These are phyloP conservation scores for Eilema griseolum DNA, from an alignment of 2,888 invertebrate genomes.

Conservation along the genomic window DNA sequence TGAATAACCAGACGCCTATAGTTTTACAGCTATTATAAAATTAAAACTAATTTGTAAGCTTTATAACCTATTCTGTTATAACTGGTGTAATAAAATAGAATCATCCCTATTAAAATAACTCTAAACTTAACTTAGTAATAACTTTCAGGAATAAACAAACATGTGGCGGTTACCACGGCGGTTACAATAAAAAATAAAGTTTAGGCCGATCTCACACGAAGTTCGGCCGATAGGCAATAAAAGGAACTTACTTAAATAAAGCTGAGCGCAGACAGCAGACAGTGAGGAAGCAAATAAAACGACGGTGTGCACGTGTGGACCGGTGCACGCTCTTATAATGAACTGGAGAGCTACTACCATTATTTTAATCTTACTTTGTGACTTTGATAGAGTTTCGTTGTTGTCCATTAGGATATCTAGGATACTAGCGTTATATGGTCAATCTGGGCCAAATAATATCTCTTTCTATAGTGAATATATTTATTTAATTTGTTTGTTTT, in stretches of 20 bases:
- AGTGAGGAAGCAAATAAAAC: constrained; percentile 57
- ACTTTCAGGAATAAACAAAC: constrained; percentile 58
- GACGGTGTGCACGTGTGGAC: constrained; percentile 50
- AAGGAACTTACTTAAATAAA: constrained; percentile 64
- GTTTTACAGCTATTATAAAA: constrained; percentile 30
- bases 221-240: constrained; percentile 69
- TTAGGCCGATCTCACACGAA: constrained; percentile 70
- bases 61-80: constrained; percentile 25
- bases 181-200: constrained; percentile 62
- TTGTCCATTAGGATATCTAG: too few relatives aligned
- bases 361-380: too few relatives aligned
- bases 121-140: constrained; percentile 41
- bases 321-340: constrained; percentile 41
- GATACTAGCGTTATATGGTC: too few relatives aligned
- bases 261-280: constrained; percentile 52
- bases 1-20: constrained; percentile 23
- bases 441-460: too few relatives aligned
- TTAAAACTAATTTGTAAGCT: constrained; percentile 30
- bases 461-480: too few relatives aligned
- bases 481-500: too few relatives aligned
- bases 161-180: constrained; percentile 56
- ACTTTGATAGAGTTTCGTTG: too few relatives aligned
- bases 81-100: constrained; percentile 43
- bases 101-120: constrained; percentile 40
- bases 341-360: constrained; percentile 1